Evolutionary conservation across 1,140 invertebrate species (phyloP), one percentile per base, ranked within the genome.

Genomic region (Ladona fulva): DNA sequence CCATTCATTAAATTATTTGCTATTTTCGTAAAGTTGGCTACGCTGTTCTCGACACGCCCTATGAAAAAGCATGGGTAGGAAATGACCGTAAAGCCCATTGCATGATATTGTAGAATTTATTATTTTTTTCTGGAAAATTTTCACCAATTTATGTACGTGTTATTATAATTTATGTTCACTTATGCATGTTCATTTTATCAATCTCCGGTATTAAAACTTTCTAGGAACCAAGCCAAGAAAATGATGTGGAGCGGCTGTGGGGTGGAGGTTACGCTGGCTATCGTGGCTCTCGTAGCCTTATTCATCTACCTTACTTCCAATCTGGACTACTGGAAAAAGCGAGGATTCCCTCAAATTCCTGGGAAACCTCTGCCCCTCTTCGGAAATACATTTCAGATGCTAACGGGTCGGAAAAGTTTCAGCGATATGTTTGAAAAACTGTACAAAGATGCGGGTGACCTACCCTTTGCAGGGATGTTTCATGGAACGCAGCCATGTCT

Each of bases 401-500:
- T 66, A 3, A 16, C 14, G 1, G 52, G 52, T 22, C 52, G 52
- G 14, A 66, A 16, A 16, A 12, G 52, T 75, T 75, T 75, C 19
- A 19, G 3, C 19, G 24, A 75, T 25, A 19, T 25, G 14, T 75
- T 75, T 10, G 14, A 75, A n/a, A 19, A 42, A 10, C 16, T 42
- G 37, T 75, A 75, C 76, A 84, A 83, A 3, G 24, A 82, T 0
- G 85, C 82, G 59, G 80, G 82, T 19, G 77, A 83, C 16, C 83
- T 85, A 66, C 81, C 80, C 3, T 81, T 85, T 78, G 77, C 87
- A 12, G 88, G 88, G 5, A 80, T 86, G 14, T 88, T 83, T 52
- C 81, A 82, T 0, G 79, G 83, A n/a, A 79, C 80, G 5, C 82
- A 79, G 25, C 86, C 86, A 0, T 78, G 81, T 14, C 77, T 87